Base-by-base conservation (phyloP, 2,888 invertebrate genomes). In the Epinotia ramella region DNA sequence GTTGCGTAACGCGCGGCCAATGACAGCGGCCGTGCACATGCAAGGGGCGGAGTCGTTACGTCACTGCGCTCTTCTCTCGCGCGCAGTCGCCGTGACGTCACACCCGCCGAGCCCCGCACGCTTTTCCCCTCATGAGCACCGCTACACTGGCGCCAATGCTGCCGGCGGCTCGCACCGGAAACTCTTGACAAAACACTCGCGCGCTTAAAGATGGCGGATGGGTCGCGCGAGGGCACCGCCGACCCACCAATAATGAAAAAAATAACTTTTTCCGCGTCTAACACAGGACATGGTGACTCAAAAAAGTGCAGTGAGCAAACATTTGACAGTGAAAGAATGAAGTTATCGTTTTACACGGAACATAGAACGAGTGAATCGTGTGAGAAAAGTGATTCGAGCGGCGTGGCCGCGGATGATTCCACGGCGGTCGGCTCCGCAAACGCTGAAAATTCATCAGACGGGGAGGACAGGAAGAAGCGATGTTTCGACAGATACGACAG, bases 401-500 rank as follows among this genome's bases (percentile, higher is more conserved):
- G 93, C 92, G 94, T 93, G 92, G 93, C 88, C 86, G 89, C 87
- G 79, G 86, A 87, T 87, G 86, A 87, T 82, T 80, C 83, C 80
- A 86, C 88, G 81, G 87, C 87, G 85, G 86, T 84, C 86, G 87
- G 81, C 85, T 83, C 84, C 79, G 83, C 86, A 83, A 88, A 89
- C 88, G 90, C 90, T 88, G 92, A 83, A 91, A 91, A 89, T 86
- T 87, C 90, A 82, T 85, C 87, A 81, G 87, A 89, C 78, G 92
- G 94, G 77, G 96, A 96, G 84, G 96, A 96, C 88, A 96, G 96
- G 91, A 97, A 97, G 94, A 98, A 97, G 95, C 96, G 98, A 94
- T 97, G 98, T 94, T 95, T 97, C 91, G 97, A 98, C 96, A 96
- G 98, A 95, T 98, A 97, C 95, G 98, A 98, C 95, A 98, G 98